A percentile compares a stretch with the other conserved stretches of the same genome.
Evolutionary conservation across 2,888 invertebrate genomes (phyloP).

Genomic region (Tupiocoris notatus): DNA sequence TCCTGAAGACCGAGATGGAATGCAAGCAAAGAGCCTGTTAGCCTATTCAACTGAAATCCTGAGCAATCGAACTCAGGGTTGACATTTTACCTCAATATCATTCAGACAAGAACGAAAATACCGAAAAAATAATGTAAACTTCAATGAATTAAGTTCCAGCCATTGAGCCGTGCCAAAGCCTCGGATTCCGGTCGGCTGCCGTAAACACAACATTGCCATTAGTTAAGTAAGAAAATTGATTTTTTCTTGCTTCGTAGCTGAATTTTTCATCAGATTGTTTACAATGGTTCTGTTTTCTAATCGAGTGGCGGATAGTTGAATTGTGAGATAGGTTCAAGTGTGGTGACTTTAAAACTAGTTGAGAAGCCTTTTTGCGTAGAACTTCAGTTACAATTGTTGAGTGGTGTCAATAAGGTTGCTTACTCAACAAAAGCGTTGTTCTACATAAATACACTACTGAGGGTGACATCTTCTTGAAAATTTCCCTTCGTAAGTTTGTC

Average conservation of each 20-base stretch:
- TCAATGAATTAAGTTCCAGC: background rate
- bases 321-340: background rate
- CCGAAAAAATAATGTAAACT: background rate
- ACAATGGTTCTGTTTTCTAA: background rate
- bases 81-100: slow-evolving; percentile 14
- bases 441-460: too few relatives aligned
- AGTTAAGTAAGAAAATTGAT: slow-evolving; percentile 8
- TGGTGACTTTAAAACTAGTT: too few relatives aligned
- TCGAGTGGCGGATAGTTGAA: background rate
- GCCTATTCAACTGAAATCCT: background rate
- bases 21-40: background rate
- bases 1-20: too few relatives aligned
- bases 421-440: too few relatives aligned
- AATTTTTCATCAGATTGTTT: background rate
- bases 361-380: too few relatives aligned
- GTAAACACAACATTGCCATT: slow-evolving; percentile 31
- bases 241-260: background rate
- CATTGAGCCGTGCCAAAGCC: slow-evolving; percentile 22
- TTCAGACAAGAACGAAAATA: background rate
- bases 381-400: too few relatives aligned
- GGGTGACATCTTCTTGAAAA: too few relatives aligned
- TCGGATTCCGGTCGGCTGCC: slow-evolving; percentile 5
- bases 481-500: too few relatives aligned
- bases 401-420: too few relatives aligned
- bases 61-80: slow-evolving; percentile 13